A percentile compares a stretch with the other conserved stretches of the same genome.
These are phyloP conservation scores for Acanthococcus lagerstroemiae DNA, from an alignment of 2,888 invertebrate species.

Conservation along the genomic window DNA sequence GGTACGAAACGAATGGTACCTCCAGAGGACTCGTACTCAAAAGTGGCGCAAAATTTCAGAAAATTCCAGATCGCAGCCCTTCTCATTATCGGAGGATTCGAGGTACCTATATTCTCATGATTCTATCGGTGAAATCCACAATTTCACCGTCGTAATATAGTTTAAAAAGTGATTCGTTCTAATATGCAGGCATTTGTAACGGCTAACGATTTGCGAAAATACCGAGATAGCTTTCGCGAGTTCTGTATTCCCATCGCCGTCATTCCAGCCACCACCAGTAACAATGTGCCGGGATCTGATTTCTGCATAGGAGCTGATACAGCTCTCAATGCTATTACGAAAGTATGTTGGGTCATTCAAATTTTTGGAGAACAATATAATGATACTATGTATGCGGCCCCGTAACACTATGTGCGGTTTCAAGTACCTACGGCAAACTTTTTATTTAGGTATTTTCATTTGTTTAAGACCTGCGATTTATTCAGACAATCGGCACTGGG, in stretches of 20 bases:
- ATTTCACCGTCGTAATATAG: background rate
- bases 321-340: slow-evolving; percentile 95
- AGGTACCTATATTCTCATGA: slow-evolving; percentile 49
- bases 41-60: slow-evolving; percentile 73
- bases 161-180: background rate
- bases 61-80: slow-evolving; percentile 80
- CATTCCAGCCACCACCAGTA: slow-evolving; percentile 94
- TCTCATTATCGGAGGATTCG: slow-evolving; percentile 89
- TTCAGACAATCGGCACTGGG: slow-evolving; percentile 98
- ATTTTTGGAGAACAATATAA: background rate
- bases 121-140: background rate
- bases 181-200: slow-evolving; percentile 68
- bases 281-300: slow-evolving; percentile 97
- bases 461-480: slow-evolving; percentile 67
- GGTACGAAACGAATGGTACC: slow-evolving; percentile 92
- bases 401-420: no score
- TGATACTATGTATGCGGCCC: no score
- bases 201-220: slow-evolving; percentile 62
- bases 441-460: background rate
- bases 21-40: slow-evolving; percentile 57
- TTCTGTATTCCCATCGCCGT: slow-evolving; percentile 91
- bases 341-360: slow-evolving; percentile 44
- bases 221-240: slow-evolving; percentile 61
- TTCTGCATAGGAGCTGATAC: slow-evolving; percentile 95
- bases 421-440: no score